phyloP scores from a whole-genome alignment of 2,888 invertebrate species.

The Dolichopus griseipennis region DNA sequence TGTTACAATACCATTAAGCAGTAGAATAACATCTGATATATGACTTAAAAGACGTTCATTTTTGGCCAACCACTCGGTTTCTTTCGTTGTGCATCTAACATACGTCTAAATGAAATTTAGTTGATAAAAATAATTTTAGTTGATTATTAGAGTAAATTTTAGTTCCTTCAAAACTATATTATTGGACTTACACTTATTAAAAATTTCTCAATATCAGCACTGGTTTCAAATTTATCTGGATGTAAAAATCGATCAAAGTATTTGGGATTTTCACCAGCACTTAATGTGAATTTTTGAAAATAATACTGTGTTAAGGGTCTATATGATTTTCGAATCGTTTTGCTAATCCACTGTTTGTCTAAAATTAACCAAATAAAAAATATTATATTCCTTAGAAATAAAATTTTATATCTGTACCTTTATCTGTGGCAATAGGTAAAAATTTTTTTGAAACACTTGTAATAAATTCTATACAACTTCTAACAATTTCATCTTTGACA shows the following conservation, averaged over 20 bases:
- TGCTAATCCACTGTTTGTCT: conserved; percentile 36
- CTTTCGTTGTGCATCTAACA: conserved; percentile 34
- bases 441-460: conserved; percentile 30
- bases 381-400: not conserved
- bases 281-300: conserved; percentile 31
- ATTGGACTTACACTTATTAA: conserved; percentile 29
- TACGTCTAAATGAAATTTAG: conserved; percentile 27
- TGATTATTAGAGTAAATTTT: not conserved
- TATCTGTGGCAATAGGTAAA: conserved; percentile 29
- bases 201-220: conserved; percentile 30
- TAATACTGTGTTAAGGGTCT: conserved; percentile 33
- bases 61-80: conserved; percentile 33
- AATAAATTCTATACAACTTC: conserved; percentile 29
- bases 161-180: not conserved
- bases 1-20: conserved; percentile 29
- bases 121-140: not conserved
- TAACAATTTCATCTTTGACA: conserved; percentile 29
- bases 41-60: conserved; percentile 29
- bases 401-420: conserved; percentile 24
- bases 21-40: conserved; percentile 30
- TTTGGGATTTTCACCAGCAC: conserved; percentile 25
- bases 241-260: conserved; percentile 33
- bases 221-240: conserved; percentile 26
- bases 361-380: too few species aligned
- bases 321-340: conserved; percentile 28